Percentiles rank a stretch among this genome's conserved stretches.
These are phyloP conservation scores for Poeciliopsis turrubarensis DNA, from an alignment of 2,113 vertebrate species.

Conservation along the genomic window DNA sequence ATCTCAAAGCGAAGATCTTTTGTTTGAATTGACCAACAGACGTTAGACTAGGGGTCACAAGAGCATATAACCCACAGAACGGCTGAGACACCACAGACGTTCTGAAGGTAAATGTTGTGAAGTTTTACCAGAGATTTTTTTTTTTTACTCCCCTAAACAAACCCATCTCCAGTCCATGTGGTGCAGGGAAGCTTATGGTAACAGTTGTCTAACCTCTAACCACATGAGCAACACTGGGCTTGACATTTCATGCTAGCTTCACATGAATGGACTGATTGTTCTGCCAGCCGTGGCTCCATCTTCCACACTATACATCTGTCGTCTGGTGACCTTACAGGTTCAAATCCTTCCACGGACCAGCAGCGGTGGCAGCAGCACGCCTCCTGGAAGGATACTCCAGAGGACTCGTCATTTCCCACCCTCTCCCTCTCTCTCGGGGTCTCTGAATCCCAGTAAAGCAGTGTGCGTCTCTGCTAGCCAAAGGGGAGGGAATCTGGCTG, in stretches of 20 bases:
- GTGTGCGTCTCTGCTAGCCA: constrained; percentile 49
- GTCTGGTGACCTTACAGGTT: constrained; percentile 71
- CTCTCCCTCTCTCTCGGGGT: constrained; percentile 12
- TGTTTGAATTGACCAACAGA: neutral
- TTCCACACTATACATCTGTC: constrained; percentile 47
- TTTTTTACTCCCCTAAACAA: constrained; percentile 42
- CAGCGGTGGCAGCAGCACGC: constrained; percentile 15
- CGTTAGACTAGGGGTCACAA: neutral
- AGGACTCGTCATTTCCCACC: constrained; percentile 42
- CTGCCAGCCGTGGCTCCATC: constrained; percentile 41
- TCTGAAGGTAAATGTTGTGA: neutral
- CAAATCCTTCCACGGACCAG: constrained; percentile 34
- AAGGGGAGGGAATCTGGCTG: constrained; percentile 60
- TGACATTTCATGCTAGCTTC: constrained; percentile 65
- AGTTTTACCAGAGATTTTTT: neutral
- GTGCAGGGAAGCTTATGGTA: constrained; percentile 23
- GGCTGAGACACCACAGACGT: neutral
- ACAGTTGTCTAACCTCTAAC: constrained; percentile 66
- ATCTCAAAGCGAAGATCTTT: neutral
- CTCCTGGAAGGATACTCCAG: constrained; percentile 54
- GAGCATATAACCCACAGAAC: neutral
- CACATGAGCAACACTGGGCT: constrained; percentile 56
- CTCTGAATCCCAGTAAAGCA: constrained; percentile 59
- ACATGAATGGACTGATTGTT: constrained; percentile 73
- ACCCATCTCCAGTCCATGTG: constrained; percentile 13